phyloP scores from a whole-genome alignment of 2,113 vertebrate species.

The Calyptomena viridis region DNA sequence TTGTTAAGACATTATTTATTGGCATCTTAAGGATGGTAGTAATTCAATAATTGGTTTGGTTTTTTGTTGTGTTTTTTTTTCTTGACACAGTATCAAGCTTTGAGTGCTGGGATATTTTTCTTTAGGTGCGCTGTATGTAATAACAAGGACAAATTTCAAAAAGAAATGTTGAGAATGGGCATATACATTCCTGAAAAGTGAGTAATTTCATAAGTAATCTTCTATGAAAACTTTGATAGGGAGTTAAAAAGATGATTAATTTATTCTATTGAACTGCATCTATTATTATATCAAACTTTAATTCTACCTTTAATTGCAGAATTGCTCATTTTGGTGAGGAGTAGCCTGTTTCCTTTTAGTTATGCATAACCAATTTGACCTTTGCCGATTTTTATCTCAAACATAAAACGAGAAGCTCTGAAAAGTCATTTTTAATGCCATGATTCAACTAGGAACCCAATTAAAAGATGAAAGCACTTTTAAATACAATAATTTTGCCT shows the following conservation, averaged over 20 bases:
- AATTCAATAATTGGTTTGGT: slow-evolving; percentile 27
- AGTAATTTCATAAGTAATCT: slow-evolving; percentile 42
- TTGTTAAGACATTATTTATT: background rate
- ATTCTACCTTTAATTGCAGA: background rate
- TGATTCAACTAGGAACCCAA: background rate
- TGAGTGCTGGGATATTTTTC: slow-evolving; percentile 94
- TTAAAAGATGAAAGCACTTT: background rate
- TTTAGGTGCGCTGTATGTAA: slow-evolving; percentile 94
- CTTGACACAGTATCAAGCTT: slow-evolving; percentile 84
- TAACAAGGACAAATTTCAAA: slow-evolving; percentile 91
- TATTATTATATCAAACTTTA: background rate
- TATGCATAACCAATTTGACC: background rate
- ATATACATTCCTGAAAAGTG: slow-evolving; percentile 96
- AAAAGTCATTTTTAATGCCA: background rate
- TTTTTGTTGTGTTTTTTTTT: slow-evolving; percentile 18
- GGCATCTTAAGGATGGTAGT: background rate
- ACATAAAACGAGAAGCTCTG: background rate
- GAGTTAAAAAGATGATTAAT: background rate
- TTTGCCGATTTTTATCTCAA: background rate
- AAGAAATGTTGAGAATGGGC: slow-evolving; percentile 95
- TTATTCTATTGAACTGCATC: background rate
- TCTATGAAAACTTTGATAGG: background rate
- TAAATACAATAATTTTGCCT: background rate
- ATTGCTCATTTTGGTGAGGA: background rate
- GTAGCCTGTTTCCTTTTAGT: background rate